Conservation (phyloP, 2,888 invertebrate species). For the Blastobasis adustella region DNA sequence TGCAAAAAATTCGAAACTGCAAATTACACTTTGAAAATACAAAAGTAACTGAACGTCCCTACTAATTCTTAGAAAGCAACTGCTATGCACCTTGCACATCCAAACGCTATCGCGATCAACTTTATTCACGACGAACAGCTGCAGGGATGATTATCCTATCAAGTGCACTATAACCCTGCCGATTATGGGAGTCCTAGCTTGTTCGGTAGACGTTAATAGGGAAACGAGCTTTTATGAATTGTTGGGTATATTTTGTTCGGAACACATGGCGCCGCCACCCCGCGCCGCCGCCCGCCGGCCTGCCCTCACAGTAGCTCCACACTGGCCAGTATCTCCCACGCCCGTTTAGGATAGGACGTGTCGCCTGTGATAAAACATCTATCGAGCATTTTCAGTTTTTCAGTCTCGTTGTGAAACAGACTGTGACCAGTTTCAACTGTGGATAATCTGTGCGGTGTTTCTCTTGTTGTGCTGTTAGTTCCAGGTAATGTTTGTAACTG, state of each 20-base stretch:
- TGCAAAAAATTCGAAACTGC: too few species aligned
- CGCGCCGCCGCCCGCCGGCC: conserved; percentile 41
- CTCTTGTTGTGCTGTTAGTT: neutral
- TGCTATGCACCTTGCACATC: too few species aligned
- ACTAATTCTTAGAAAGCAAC: too few species aligned
- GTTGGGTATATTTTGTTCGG: conserved; percentile 25
- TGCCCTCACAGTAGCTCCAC: conserved; percentile 34
- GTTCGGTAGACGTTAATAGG: conserved; percentile 33
- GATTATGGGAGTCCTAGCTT: conserved; percentile 29
- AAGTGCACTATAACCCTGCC: conserved; percentile 42
- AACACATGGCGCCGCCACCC: conserved; percentile 46
- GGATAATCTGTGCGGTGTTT: conserved; percentile 1
- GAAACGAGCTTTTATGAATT: conserved; percentile 38
- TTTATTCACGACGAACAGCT: conserved; percentile 25
- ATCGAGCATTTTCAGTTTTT: conserved; percentile 15
- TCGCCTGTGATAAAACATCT: conserved; percentile 19
- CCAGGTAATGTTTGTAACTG: conserved; percentile 2
- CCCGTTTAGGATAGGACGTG: conserved; percentile 46
- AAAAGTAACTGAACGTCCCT: too few species aligned
- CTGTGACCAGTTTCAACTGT: conserved; percentile 6
- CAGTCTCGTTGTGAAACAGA: conserved; percentile 18
- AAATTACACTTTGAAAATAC: too few species aligned
- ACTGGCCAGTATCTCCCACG: conserved; percentile 55
- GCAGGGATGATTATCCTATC: conserved; percentile 35
- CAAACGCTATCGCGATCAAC: too few species aligned